Conservation (phyloP, 2,797 vertebrate species). For the Galago senegalensis region DNA sequence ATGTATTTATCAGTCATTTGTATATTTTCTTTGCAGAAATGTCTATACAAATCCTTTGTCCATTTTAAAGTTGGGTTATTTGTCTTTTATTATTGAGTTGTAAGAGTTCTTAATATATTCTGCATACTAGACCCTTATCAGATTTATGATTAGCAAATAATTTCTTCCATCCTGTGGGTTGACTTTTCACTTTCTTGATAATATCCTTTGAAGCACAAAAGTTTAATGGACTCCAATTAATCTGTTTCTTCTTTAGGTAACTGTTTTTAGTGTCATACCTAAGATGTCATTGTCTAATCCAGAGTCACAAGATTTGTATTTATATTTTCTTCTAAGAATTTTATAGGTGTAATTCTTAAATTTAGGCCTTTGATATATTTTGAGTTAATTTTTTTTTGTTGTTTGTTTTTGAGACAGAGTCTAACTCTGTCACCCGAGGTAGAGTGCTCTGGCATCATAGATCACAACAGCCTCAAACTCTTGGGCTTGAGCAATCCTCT, state of each 20-base stretch:
- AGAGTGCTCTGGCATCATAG: too few relatives aligned
- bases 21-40: background rate
- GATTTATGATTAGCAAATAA: background rate
- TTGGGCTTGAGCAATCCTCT: too few relatives aligned
- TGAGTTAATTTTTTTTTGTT: background rate
- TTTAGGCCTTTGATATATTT: background rate
- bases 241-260: background rate
- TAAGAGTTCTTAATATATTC: background rate
- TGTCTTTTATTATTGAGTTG: background rate
- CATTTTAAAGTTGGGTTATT: background rate
- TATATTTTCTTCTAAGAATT: background rate
- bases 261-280: background rate
- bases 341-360: background rate
- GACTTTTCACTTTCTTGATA: background rate
- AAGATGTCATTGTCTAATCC: background rate
- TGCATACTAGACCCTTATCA: background rate
- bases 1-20: background rate
- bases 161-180: background rate
- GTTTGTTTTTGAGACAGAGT: background rate
- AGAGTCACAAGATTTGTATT: background rate
- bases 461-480: too few relatives aligned
- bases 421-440: too few relatives aligned
- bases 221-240: background rate
- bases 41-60: background rate
- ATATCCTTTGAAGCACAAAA: background rate